Evolutionary conservation across 2,797 vertebrate species (phyloP).

Genomic region (Alfaro cultratus): DNA sequence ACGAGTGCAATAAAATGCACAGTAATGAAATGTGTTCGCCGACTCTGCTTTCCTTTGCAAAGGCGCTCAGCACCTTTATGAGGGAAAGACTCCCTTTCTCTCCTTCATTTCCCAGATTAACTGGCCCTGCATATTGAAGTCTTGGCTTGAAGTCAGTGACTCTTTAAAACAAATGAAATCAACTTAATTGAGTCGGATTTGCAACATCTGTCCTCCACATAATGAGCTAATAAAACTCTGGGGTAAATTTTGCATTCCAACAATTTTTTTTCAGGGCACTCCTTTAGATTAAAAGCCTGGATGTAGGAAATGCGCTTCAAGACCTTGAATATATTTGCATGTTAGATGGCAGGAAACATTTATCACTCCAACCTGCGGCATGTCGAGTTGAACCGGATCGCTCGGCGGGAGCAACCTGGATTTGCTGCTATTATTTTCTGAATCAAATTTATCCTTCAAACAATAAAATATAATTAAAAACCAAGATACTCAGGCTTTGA

Average conservation of each 20-base stretch:
- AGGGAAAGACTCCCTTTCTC: slow-evolving; percentile 56
- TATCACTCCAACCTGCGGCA: neutral
- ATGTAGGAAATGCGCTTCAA: slow-evolving; percentile 24
- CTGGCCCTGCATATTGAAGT: slow-evolving; percentile 60
- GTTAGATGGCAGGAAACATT: slow-evolving; percentile 2
- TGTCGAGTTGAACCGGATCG: neutral
- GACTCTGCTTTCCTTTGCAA: slow-evolving; percentile 63
- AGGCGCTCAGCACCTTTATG: slow-evolving; percentile 59
- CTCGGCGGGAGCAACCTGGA: neutral
- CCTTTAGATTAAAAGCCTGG: slow-evolving; percentile 58
- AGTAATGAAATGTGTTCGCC: slow-evolving; percentile 50
- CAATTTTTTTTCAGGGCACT: slow-evolving; percentile 56
- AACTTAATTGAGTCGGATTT: slow-evolving; percentile 61
- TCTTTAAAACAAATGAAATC: slow-evolving; percentile 73
- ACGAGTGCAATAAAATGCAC: slow-evolving; percentile 44
- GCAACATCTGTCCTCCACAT: slow-evolving; percentile 58
- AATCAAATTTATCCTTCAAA: neutral
- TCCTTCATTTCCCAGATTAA: slow-evolving; percentile 68
- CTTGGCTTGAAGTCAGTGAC: slow-evolving; percentile 63
- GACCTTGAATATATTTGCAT: slow-evolving; percentile 28
- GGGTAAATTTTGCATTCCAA: slow-evolving; percentile 54
- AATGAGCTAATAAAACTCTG: slow-evolving; percentile 63
- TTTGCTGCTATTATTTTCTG: neutral
- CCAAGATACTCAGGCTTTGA: neutral
- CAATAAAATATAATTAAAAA: neutral